Evolutionary conservation across 2,888 invertebrate genomes (phyloP).

Genomic region (Marasmarcha lunaedactyla): DNA sequence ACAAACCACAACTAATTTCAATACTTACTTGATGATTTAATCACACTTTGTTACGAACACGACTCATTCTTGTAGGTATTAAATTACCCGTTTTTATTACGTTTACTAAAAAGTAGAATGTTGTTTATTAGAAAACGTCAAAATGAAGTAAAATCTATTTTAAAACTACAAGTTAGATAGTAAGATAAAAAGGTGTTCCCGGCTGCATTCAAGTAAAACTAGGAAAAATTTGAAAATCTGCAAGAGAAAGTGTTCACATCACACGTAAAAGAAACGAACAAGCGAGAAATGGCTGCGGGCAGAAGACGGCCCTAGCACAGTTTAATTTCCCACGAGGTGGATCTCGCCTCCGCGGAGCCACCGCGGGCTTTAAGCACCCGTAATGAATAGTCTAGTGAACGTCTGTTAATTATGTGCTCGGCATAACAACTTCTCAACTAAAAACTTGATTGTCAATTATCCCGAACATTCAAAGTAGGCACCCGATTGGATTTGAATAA

Average conservation of each 20-base stretch:
- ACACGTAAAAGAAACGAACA: constrained; percentile 45
- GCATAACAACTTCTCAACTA: constrained; percentile 6
- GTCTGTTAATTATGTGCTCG: constrained; percentile 59
- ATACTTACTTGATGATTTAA: constrained; percentile 40
- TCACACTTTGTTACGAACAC: constrained; percentile 12
- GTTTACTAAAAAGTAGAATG: too few species aligned
- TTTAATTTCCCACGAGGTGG: constrained; percentile 72
- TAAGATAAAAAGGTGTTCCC: too few species aligned
- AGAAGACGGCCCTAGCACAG: constrained; percentile 64
- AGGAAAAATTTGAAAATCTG: constrained; percentile 49
- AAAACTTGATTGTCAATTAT: constrained; percentile 1
- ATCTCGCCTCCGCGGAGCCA: constrained; percentile 65
- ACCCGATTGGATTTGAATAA: background rate
- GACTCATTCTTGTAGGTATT: too few species aligned
- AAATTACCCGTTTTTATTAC: too few species aligned
- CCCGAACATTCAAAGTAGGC: background rate
- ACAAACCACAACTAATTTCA: constrained; percentile 54
- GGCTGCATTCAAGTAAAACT: too few species aligned
- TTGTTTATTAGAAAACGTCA: too few species aligned
- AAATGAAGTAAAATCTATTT: too few species aligned
- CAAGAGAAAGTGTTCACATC: constrained; percentile 61
- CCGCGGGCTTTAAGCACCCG: constrained; percentile 70
- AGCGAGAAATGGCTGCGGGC: constrained; percentile 33
- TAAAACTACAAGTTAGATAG: background rate
- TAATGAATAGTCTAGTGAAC: constrained; percentile 70